Evolutionary conservation across 2,113 vertebrate species (phyloP).

Genomic region (Ardeotis arabs): DNA sequence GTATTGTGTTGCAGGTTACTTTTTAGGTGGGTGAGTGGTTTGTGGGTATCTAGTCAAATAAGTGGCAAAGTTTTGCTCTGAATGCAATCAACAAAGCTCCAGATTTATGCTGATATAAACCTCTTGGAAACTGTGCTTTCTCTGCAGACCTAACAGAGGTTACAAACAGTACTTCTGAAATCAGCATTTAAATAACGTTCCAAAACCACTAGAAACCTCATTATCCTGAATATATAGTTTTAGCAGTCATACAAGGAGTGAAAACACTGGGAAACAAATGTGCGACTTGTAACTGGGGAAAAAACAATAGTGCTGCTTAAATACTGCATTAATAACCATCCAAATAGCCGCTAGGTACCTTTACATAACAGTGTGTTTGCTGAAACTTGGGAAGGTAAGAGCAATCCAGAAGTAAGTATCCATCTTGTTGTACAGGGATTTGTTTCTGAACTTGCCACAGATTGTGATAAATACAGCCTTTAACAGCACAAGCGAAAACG

Average conservation of each 20-base stretch:
- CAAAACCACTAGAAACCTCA: conserved; percentile 26
- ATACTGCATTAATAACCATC: conserved; percentile 33
- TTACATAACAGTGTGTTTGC: conserved; percentile 22
- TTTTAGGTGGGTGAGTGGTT: background rate
- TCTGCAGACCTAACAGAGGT: background rate
- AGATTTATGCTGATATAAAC: background rate
- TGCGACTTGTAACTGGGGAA: background rate
- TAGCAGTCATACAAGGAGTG: conserved; percentile 4
- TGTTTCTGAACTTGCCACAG: conserved; percentile 27
- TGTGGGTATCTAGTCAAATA: background rate
- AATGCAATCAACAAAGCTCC: background rate
- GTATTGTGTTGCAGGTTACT: background rate
- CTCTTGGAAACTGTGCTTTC: conserved; percentile 28
- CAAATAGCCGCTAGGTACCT: background rate
- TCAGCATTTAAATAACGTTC: conserved; percentile 61
- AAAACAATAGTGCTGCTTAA: background rate
- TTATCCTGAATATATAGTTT: conserved; percentile 7
- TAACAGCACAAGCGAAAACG: background rate
- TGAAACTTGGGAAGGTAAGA: conserved; percentile 47
- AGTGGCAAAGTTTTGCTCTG: background rate
- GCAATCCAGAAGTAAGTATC: conserved; percentile 23
- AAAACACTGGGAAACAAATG: conserved; percentile 33
- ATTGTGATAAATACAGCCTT: background rate
- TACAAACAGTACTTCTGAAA: conserved; percentile 40
- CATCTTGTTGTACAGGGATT: conserved; percentile 22